These are phyloP conservation scores for Pseudomyrmex gracilis DNA, from an alignment of 1,140 invertebrate species.

Conservation along the genomic window DNA sequence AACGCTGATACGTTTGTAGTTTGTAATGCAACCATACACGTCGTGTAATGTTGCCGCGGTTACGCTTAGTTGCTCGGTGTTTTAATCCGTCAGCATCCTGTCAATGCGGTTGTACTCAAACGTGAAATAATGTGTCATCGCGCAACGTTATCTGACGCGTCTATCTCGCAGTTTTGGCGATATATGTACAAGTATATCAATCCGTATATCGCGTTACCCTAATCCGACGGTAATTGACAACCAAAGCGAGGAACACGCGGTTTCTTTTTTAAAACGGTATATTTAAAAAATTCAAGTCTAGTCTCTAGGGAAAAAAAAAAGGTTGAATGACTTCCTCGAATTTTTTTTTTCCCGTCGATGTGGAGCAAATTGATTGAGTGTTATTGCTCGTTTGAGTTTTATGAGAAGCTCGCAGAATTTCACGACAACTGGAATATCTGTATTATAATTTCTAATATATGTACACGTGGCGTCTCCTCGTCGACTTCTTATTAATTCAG, in stretches of 20 bases:
- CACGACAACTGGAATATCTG: too few species aligned
- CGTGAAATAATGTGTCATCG: constrained; percentile 28
- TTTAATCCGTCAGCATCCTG: constrained; percentile 11
- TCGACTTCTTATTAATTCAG: too few species aligned
- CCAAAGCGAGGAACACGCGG: too few species aligned
- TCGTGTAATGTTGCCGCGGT: constrained; percentile 1
- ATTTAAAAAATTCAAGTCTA: too few species aligned
- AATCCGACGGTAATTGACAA: too few species aligned
- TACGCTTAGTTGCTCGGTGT: constrained; percentile 10
- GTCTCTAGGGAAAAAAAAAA: too few species aligned
- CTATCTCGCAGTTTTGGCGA: background rate
- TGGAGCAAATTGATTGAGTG: background rate
- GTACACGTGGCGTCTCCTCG: too few species aligned
- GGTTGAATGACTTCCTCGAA: too few species aligned
- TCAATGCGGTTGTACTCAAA: background rate
- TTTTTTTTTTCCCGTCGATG: background rate
- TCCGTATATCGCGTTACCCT: too few species aligned
- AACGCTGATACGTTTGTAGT: background rate
- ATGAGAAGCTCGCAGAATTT: too few species aligned
- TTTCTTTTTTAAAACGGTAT: too few species aligned
- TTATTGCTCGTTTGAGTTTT: background rate
- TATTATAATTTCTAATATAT: too few species aligned
- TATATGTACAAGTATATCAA: background rate
- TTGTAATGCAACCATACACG: background rate
- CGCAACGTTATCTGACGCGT: background rate